These are phyloP conservation scores for Diplodus puntazzo DNA, from an alignment of 2,797 vertebrate species.

Conservation along the genomic window DNA sequence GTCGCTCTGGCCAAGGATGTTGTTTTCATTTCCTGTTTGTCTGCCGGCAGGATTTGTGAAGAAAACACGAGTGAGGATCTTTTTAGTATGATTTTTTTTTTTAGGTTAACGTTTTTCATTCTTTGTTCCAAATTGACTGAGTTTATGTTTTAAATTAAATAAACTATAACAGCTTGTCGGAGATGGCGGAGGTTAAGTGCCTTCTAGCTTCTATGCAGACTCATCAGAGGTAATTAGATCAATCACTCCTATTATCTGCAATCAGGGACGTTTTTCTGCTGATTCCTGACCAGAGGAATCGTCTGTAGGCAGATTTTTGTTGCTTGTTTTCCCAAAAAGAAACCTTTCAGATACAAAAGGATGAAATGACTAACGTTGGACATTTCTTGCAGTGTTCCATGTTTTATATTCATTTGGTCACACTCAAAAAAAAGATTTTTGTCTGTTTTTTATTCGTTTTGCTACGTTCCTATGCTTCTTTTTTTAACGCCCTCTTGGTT, in stretches of 20 bases:
- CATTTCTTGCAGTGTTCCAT: constrained; percentile 39
- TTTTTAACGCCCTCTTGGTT: not conserved
- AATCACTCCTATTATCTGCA: not conserved
- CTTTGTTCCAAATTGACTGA: not conserved
- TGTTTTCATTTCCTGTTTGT: constrained; percentile 7
- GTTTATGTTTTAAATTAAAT: not conserved
- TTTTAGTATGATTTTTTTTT: not conserved
- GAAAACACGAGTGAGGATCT: not conserved
- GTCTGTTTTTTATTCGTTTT: not conserved
- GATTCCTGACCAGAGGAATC: not conserved
- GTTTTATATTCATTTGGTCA: constrained; percentile 20
- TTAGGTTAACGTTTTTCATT: not conserved
- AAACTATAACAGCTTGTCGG: not conserved
- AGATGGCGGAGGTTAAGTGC: constrained; percentile 44
- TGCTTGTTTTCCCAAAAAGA: not conserved
- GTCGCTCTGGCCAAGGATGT: not conserved
- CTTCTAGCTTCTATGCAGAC: constrained; percentile 60
- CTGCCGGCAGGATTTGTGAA: constrained; percentile 3
- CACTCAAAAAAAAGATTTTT: not conserved
- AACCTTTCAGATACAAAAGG: not conserved
- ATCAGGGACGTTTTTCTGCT: constrained; percentile 7
- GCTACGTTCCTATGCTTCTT: constrained; percentile 13
- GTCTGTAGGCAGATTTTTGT: constrained; percentile 3
- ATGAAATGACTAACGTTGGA: constrained; percentile 16
- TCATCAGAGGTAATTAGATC: not conserved